Base-by-base conservation (phyloP, 2,888 invertebrate species). In the Ochropleura leucogaster region DNA sequence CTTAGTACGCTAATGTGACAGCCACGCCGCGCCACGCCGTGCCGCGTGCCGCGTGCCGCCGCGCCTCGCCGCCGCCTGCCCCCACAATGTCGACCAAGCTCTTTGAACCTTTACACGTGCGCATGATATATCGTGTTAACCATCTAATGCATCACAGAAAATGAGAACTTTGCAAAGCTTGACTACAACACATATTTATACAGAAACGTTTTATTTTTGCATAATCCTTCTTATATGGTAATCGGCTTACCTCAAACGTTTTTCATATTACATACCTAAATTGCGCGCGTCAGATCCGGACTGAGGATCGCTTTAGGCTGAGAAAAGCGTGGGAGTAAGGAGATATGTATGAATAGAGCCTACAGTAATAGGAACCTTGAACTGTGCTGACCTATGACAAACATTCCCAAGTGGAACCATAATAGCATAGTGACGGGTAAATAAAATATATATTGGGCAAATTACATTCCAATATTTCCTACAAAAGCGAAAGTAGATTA, bases 1-100 rank as follows among this genome's bases (percentile, higher is more conserved):
- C 89, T 95, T 93, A 94, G 91, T 90, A 89, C 90, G 90, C 89
- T 93, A 93, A 94, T 92, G 91, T 90, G 91, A 89, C 89, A 90
- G 90, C 83, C 85, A 68, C 68, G 79, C 78, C 68, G 78, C 83
- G 80, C 77, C 79, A 73, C 64, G 72, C 72, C 44, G 81, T 79
- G 51, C 72, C 53, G 77, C 76, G 81, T 79, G 51, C 72, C 53
- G 77, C 76, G 77, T 65, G 75, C 77, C 63, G 76, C 76, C 53
- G 76, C 57, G 77, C 77, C 49, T 73, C 75, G 79, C 75, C 69
- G 77, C 78, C 77, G 76, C 72, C 77, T 74, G 63, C 77, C 53
- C 84, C 82, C 84, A 85, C 85, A 87, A 79, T 77, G 77, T 75
- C 84, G 68, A 68, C 74, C 84, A 85, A 83, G 76, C 87, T 85